Percentiles rank a stretch among this genome's conserved stretches.
Evolutionary conservation across 2,888 invertebrate species (phyloP).

Genomic region (Apotomis capreana): DNA sequence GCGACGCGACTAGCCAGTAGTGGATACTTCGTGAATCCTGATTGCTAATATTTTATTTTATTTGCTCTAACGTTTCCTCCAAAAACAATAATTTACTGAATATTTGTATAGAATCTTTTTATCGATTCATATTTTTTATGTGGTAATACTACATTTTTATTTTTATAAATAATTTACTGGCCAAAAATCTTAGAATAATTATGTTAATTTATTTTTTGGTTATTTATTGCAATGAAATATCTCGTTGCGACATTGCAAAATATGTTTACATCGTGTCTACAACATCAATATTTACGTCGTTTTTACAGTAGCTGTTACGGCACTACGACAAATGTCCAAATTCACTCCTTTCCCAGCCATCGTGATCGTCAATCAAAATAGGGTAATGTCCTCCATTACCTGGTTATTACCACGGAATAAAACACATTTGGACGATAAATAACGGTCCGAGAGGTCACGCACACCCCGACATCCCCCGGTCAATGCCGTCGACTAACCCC

Average conservation of each 20-base stretch:
- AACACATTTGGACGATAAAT: conserved; percentile 51
- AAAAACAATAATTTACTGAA: too few species aligned
- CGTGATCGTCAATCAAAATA: conserved; percentile 44
- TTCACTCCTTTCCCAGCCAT: conserved; percentile 36
- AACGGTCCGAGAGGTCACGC: conserved; percentile 57
- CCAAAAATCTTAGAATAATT: too few species aligned
- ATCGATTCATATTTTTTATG: too few species aligned
- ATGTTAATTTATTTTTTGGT: too few species aligned
- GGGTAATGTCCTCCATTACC: conserved; percentile 48
- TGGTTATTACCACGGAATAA: conserved; percentile 48
- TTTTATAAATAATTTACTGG: too few species aligned
- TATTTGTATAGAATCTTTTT: too few species aligned
- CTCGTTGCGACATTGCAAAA: background rate
- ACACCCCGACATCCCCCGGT: conserved; percentile 43
- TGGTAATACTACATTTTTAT: too few species aligned
- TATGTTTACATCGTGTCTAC: background rate
- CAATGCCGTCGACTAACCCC: conserved; percentile 41
- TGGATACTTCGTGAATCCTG: too few species aligned
- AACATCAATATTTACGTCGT: background rate
- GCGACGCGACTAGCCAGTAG: too few species aligned
- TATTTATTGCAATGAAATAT: too few species aligned
- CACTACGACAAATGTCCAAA: conserved; percentile 20
- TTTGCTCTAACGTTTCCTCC: too few species aligned
- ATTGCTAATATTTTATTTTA: too few species aligned
- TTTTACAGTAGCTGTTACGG: background rate